phyloP scores from a whole-genome alignment of 2,888 invertebrate genomes.

The Trissolcus japonicus region DNA sequence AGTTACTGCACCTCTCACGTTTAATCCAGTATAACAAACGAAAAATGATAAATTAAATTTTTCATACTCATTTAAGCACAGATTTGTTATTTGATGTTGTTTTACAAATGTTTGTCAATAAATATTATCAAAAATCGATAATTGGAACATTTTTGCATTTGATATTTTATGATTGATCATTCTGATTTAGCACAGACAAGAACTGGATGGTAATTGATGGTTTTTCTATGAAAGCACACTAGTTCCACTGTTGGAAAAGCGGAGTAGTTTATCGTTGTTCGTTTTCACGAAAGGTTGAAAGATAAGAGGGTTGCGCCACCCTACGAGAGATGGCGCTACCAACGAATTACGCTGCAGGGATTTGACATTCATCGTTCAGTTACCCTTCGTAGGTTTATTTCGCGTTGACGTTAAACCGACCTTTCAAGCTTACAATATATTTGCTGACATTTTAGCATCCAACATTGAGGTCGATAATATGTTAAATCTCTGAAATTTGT shows the following conservation, averaged over 20 bases:
- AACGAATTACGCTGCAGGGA: slow-evolving; percentile 1
- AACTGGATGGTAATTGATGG: slow-evolving; percentile 57
- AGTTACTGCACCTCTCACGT: too few relatives aligned
- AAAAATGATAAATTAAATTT: too few relatives aligned
- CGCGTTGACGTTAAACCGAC: slow-evolving; percentile 33
- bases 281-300: slow-evolving; percentile 61
- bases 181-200: slow-evolving; percentile 30
- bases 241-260: slow-evolving; percentile 55
- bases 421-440: slow-evolving; percentile 44
- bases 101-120: not conserved
- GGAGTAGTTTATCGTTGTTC: slow-evolving; percentile 41
- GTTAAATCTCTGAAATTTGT: slow-evolving; percentile 15
- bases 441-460: slow-evolving; percentile 45
- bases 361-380: slow-evolving; percentile 16
- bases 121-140: not conserved
- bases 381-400: slow-evolving; percentile 47
- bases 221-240: slow-evolving; percentile 15
- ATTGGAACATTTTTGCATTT: not conserved
- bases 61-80: too few relatives aligned
- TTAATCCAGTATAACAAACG: too few relatives aligned
- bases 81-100: too few relatives aligned
- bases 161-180: not conserved
- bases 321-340: slow-evolving; percentile 59
- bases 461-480: slow-evolving; percentile 11
- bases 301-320: slow-evolving; percentile 51